Evolutionary conservation across 1,140 invertebrate species (phyloP).

Genomic region (Sycophila sp.): DNA sequence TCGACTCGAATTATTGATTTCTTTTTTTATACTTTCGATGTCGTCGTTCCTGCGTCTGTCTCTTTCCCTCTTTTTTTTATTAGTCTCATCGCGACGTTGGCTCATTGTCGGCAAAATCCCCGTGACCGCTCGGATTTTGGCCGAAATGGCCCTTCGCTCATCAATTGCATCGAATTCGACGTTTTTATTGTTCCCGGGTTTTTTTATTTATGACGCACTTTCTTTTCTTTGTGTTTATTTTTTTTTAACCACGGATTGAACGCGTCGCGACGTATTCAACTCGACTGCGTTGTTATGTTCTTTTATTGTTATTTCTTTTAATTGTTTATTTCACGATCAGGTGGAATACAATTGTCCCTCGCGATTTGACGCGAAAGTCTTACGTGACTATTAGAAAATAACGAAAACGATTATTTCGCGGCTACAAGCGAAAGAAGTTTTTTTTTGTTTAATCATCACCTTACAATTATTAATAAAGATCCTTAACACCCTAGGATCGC

Average conservation of each 20-base stretch:
- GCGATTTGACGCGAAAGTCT: too few relatives aligned
- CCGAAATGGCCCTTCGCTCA: not conserved
- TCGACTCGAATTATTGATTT: slow-evolving; percentile 17
- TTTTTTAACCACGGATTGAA: not conserved
- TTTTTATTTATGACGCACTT: slow-evolving; percentile 9
- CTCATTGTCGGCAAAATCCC: slow-evolving; percentile 5
- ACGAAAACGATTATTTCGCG: slow-evolving; percentile 47
- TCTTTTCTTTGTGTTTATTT: not conserved
- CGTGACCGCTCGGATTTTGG: not conserved
- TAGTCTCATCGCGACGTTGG: not conserved
- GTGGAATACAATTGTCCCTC: too few relatives aligned
- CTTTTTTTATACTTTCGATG: too few relatives aligned
- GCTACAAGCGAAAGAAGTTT: slow-evolving; percentile 47
- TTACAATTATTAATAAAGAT: slow-evolving; percentile 37
- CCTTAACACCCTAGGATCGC: slow-evolving; percentile 30
- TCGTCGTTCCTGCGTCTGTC: not conserved
- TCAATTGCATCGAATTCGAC: not conserved
- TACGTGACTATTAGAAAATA: slow-evolving; percentile 32
- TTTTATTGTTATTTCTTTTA: too few relatives aligned
- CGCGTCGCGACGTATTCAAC: not conserved
- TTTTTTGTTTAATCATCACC: slow-evolving; percentile 31
- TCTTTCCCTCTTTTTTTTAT: not conserved
- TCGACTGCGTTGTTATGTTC: not conserved
- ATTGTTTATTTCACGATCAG: too few relatives aligned
- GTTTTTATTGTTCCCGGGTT: not conserved